Base-by-base conservation (phyloP, 1,140 invertebrate species). In the Drosophila carrolli region DNA sequence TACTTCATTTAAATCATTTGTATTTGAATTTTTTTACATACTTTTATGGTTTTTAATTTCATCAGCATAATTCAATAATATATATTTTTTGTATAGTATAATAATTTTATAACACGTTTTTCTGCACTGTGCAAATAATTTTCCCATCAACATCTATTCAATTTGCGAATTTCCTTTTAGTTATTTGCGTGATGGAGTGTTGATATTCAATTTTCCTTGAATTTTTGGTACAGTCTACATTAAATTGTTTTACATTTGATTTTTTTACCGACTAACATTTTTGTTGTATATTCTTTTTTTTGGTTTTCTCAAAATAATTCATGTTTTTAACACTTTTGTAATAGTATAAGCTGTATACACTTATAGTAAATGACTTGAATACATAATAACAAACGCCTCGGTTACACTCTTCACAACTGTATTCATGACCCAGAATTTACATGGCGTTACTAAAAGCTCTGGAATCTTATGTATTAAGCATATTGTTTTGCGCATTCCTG, bases 1-100 rank as follows among this genome's bases (percentile, higher is more conserved):
- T 77, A 77, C 75, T 77, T 77, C 75, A 77, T 77, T 77, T 77
- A 77, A 77, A 77, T 77, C 74, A 59, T 77, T 77, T 77, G 74
- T 54, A 68, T 77, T 77, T 75, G 50, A 54, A 60, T 74, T 74
- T 76, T 53, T 53, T 66, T 56, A 75, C 72, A 75, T 75, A 59
- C 73, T 66, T 53, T 75, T 75, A 55, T 57, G 65, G 44, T 44
- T 65, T 74, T 58, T 35, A 77, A 62, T 77, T 77, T 77, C 54
- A 77, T 77, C 75, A 77, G 74, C 74, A 77, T 77, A 77, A 70
- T 76, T 77, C 74, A 61, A 70, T 77, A 70, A 77, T 77, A 77
- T 74, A 74, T 77, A 57, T 68, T 68, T 59, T 59, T 68, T 77
- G 62, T 60, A 68, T 74, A 73, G 55, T 72, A 72, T 72, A 72